These are phyloP conservation scores for Archocentrus centrarchus DNA, from an alignment of 2,113 vertebrate species.

Conservation along the genomic window DNA sequence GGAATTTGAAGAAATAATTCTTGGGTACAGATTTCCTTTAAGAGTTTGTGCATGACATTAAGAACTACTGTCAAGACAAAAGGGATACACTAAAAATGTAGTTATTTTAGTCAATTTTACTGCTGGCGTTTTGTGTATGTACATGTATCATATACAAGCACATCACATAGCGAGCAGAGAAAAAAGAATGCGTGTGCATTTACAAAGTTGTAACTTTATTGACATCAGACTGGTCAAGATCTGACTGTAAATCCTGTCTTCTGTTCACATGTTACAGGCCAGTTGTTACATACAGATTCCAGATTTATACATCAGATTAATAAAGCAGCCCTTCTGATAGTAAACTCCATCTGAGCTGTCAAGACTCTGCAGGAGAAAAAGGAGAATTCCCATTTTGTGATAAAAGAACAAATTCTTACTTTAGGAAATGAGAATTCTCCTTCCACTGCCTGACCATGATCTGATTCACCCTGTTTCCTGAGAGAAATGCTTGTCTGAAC, in stretches of 20 bases:
- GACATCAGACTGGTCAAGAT: background rate
- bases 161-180: background rate
- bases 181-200: background rate
- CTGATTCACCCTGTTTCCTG: background rate
- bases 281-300: no score
- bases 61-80: background rate
- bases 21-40: background rate
- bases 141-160: no score
- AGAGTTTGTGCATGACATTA: background rate
- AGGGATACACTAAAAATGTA: background rate
- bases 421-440: background rate
- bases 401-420: background rate
- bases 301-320: background rate
- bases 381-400: background rate
- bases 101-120: background rate
- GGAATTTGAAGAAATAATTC: background rate
- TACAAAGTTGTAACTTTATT: background rate
- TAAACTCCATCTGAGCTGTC: background rate
- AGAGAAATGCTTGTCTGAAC: background rate
- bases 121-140: background rate
- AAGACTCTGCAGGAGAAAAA: no score
- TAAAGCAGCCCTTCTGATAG: background rate
- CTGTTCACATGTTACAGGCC: background rate
- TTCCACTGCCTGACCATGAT: background rate
- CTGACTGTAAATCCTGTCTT: background rate